Evolutionary conservation across 2,113 vertebrate genomes (phyloP), one percentile per base, ranked within the genome.

Genomic region (Rhinolophus ferrumequinum): DNA sequence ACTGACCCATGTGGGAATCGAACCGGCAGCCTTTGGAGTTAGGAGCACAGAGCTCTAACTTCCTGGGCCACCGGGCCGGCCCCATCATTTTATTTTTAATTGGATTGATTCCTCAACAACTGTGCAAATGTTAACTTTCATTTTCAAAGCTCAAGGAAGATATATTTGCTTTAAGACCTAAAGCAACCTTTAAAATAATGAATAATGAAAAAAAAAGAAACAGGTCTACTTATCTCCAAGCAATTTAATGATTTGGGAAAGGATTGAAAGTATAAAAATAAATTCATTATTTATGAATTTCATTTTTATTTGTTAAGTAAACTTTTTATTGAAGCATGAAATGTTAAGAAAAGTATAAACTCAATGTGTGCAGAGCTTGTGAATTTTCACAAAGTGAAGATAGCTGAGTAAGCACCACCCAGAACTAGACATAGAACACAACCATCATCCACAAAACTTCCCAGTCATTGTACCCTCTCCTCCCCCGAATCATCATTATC

Each of bases 31-130:
- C n/a, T n/a, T n/a, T n/a, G n/a, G n/a, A n/a, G n/a, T n/a, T n/a
- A n/a, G n/a, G n/a, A n/a, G n/a, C n/a, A n/a, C n/a, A n/a, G n/a
- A n/a, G n/a, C n/a, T n/a, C n/a, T n/a, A n/a, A n/a, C n/a, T n/a
- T n/a, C n/a, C n/a, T n/a, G n/a, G n/a, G n/a, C n/a, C n/a, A n/a
- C n/a, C n/a, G n/a, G n/a, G n/a, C n/a, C n/a, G n/a, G n/a, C n/a
- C n/a, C 4, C 33, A 64, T 62, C 8, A 85, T 66, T 95, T 62
- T n/a, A 69, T 73, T 94, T 87, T 87, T 79, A 94, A 96, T 58
- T 88, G 13, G 19, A 88, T 73, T 79, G 62, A 83, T 84, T 87
- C 35, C 58, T 88, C 26, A 90, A 75, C 38, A 70, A 89, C 44
- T 58, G 13, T 75, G 44, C 47, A 82, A 90, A 94, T 93, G 62